These are phyloP conservation scores for Margaritifera margaritifera DNA, from an alignment of 2,888 invertebrate species.

Conservation along the genomic window DNA sequence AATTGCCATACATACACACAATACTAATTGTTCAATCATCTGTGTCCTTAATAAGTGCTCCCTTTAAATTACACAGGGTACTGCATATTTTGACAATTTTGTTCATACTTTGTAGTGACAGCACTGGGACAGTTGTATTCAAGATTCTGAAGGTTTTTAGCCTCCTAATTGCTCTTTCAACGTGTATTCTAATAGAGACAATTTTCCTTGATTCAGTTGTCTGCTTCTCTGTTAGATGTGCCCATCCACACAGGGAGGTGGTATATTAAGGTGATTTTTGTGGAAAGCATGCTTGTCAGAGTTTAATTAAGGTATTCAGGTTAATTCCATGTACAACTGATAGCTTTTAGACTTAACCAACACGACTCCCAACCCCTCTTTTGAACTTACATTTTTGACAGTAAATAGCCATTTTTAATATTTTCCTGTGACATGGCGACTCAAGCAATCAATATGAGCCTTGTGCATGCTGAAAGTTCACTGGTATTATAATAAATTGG, in stretches of 20 bases:
- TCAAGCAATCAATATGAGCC: conserved; percentile 15
- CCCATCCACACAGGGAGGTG: conserved; percentile 13
- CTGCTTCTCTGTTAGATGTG: conserved; percentile 11
- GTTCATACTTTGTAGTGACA: conserved; percentile 7
- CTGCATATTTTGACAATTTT: conserved; percentile 11
- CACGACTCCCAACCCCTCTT: conserved; percentile 17
- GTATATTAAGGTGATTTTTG: no score
- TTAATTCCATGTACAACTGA: no score
- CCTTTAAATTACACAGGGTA: conserved; percentile 13
- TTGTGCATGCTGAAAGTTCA: conserved; percentile 14
- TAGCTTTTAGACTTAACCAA: conserved; percentile 16
- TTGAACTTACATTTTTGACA: conserved; percentile 22
- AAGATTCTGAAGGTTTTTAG: conserved; percentile 23
- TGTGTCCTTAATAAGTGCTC: background rate
- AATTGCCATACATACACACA: no score
- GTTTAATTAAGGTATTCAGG: no score
- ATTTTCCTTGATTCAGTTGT: conserved; percentile 17
- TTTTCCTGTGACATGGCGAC: conserved; percentile 13
- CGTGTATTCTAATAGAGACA: conserved; percentile 20
- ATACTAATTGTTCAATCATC: no score
- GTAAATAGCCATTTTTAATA: conserved; percentile 16
- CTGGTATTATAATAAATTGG: conserved; percentile 12
- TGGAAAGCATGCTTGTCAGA: no score
- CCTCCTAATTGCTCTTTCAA: conserved; percentile 28
- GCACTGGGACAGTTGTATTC: conserved; percentile 18